Evolutionary conservation across 2,888 invertebrate genomes (phyloP).

Genomic region (Parnassius apollo): DNA sequence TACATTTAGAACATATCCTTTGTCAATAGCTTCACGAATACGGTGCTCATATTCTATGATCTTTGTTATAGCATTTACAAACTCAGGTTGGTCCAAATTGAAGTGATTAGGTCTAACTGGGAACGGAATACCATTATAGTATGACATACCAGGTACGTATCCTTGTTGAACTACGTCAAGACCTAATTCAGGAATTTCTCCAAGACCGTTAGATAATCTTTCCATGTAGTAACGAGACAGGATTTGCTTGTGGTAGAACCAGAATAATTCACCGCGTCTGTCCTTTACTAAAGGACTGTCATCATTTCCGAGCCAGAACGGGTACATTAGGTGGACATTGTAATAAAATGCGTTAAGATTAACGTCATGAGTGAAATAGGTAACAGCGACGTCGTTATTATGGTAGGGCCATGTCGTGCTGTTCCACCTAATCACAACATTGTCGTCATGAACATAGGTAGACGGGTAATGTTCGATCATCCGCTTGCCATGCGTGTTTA

Average conservation of each 20-base stretch:
- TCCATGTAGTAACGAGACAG: constrained; percentile 88
- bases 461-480: constrained; percentile 53
- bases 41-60: constrained; percentile 79
- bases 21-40: constrained; percentile 81
- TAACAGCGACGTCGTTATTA: constrained; percentile 76
- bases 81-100: constrained; percentile 68
- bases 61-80: constrained; percentile 61
- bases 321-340: constrained; percentile 81
- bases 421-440: constrained; percentile 83
- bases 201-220: constrained; percentile 85
- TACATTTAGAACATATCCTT: constrained; percentile 72
- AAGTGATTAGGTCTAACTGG: constrained; percentile 82
- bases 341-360: constrained; percentile 85
- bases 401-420: constrained; percentile 80
- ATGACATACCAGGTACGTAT: constrained; percentile 83
- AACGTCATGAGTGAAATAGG: constrained; percentile 88
- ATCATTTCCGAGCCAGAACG: constrained; percentile 83
- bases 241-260: constrained; percentile 85
- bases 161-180: constrained; percentile 80
- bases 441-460: constrained; percentile 63
- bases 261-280: constrained; percentile 83
- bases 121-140: constrained; percentile 84
- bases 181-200: constrained; percentile 83
- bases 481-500: constrained; percentile 66
- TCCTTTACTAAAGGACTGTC: constrained; percentile 77